These are phyloP conservation scores for Gobionotothen gibberifrons DNA, from an alignment of 2,797 vertebrate genomes.

Conservation along the genomic window DNA sequence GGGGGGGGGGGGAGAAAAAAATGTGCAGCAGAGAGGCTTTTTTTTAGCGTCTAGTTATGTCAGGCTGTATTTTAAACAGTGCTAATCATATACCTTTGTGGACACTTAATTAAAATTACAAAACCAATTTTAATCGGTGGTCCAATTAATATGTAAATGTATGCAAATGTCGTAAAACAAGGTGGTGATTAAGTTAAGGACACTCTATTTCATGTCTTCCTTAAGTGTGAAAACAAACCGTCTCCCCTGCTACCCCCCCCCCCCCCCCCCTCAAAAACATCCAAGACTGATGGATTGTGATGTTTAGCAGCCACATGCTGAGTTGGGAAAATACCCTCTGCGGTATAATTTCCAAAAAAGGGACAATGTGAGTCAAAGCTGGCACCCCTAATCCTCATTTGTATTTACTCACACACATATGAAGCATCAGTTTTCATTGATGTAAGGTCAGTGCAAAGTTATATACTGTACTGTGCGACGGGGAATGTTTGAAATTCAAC, in stretches of 20 bases:
- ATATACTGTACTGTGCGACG: slow-evolving; percentile 77
- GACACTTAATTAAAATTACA: slow-evolving; percentile 99
- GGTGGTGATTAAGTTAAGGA: slow-evolving; percentile 99
- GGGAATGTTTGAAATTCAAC: slow-evolving; percentile 92
- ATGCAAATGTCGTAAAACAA: slow-evolving; percentile 99
- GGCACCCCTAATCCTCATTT: slow-evolving; percentile 69
- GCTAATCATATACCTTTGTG: slow-evolving; percentile 99
- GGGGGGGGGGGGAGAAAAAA: slow-evolving; percentile 63
- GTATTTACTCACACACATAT: slow-evolving; percentile 76
- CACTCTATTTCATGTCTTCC: slow-evolving; percentile 99
- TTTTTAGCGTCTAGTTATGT: slow-evolving; percentile 94
- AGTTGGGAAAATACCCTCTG: slow-evolving; percentile 75
- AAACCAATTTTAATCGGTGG: slow-evolving; percentile 99
- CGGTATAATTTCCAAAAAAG: slow-evolving; percentile 60
- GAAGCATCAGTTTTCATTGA: slow-evolving; percentile 78
- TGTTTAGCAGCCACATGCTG: slow-evolving; percentile 91
- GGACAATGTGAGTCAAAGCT: slow-evolving; percentile 5
- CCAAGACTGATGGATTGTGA: slow-evolving; percentile 94
- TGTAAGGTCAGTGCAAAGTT: slow-evolving; percentile 94
- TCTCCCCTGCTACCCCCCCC: slow-evolving; percentile 77
- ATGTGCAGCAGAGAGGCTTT: slow-evolving; percentile 81
- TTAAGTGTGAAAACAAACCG: slow-evolving; percentile 99
- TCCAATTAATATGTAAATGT: slow-evolving; percentile 99
- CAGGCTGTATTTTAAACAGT: slow-evolving; percentile 99
- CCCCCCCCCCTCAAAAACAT: slow-evolving; percentile 75